A percentile compares a stretch with the other conserved stretches of the same genome.
These are phyloP conservation scores for Oreochromis mossambicus DNA, from an alignment of 2,797 vertebrate genomes.

Conservation along the genomic window DNA sequence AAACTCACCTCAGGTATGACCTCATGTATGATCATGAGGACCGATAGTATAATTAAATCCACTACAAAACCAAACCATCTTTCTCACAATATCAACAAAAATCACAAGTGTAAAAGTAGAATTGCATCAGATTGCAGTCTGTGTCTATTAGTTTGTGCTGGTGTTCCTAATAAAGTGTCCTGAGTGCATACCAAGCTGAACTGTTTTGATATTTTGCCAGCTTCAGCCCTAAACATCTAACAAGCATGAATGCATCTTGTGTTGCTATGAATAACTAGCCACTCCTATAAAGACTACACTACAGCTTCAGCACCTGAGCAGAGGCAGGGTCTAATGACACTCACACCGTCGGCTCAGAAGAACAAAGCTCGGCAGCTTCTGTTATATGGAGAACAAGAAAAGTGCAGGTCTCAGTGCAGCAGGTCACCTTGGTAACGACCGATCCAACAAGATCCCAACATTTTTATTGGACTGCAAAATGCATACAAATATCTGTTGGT, in stretches of 20 bases:
- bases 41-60: background rate
- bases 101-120: background rate
- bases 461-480: background rate
- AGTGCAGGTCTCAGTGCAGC: background rate
- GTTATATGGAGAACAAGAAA: background rate
- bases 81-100: background rate
- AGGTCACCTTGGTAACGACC: background rate
- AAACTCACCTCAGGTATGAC: background rate
- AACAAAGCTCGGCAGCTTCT: background rate
- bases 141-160: background rate
- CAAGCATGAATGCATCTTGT: background rate
- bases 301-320: slow-evolving; percentile 23
- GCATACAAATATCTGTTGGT: background rate
- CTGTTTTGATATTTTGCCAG: background rate
- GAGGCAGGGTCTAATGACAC: slow-evolving; percentile 16
- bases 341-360: slow-evolving; percentile 24
- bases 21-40: background rate
- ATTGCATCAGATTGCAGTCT: background rate
- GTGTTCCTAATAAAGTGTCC: background rate
- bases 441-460: background rate
- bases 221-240: background rate
- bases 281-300: slow-evolving; percentile 15
- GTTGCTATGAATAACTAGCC: background rate
- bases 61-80: background rate
- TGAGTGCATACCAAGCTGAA: background rate